Evolutionary conservation across 1,140 invertebrate species (phyloP).

Genomic region (Bombus terrestris): DNA sequence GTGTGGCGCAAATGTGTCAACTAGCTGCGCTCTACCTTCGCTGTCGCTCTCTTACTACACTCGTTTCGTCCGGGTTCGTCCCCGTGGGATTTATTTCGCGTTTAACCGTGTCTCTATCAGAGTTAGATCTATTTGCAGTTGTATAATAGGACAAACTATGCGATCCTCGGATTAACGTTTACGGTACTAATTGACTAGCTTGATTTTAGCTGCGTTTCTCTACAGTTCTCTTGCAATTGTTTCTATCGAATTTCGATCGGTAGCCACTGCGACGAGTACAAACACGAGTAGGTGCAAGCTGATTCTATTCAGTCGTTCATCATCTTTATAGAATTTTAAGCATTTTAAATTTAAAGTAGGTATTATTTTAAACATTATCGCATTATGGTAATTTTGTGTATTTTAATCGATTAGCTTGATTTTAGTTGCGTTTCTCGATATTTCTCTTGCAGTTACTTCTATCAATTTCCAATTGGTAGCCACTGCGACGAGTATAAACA

Average conservation of each 20-base stretch:
- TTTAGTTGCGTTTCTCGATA: background rate
- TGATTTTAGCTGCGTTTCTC: background rate
- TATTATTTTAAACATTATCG: no score
- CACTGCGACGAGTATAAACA: no score
- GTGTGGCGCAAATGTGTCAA: conserved; percentile 48
- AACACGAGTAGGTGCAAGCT: no score
- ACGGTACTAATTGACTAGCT: background rate
- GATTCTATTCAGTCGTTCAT: no score
- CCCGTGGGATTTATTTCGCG: conserved; percentile 20
- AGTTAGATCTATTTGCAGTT: conserved; percentile 6
- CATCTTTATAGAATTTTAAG: no score
- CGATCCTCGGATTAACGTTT: background rate
- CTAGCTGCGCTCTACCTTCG: background rate
- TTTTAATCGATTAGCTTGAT: background rate
- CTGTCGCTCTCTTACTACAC: background rate
- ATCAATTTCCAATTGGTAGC: no score
- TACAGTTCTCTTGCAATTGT: background rate
- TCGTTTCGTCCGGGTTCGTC: conserved; percentile 19
- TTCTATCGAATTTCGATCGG: background rate
- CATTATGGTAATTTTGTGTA: no score
- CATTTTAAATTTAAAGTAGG: no score
- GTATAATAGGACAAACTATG: background rate
- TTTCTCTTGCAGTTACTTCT: background rate
- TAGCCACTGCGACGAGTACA: no score
- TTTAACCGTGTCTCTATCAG: background rate